Evolutionary conservation across 1,140 invertebrate species (phyloP), one percentile per base, ranked within the genome.

Genomic region (Ptiloglossa arizonensis): DNA sequence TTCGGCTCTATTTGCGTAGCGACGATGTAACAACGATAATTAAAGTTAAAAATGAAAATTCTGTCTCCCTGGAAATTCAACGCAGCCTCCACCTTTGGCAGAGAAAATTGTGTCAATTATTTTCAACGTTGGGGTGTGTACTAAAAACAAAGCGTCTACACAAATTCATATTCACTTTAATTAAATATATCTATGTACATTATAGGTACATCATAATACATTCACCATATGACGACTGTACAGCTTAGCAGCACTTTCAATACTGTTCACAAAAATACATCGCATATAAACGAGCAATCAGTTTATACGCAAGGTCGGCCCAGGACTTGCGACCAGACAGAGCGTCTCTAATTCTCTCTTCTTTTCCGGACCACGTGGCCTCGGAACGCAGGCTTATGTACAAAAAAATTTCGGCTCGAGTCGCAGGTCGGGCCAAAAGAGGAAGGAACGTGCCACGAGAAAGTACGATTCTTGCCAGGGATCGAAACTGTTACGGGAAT

Each of bases 181-280:
- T 91, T 89, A 91, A 91, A 91, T 91, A 91, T 91, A 92, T 91
- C 86, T 91, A 90, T 92, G 89, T 92, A 91, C 90, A 92, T 91
- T 91, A 89, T 92, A 92, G 88, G 86, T 92, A 92, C 91, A 91
- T 89, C 87, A 88, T 92, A 90, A 87, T 90, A 90, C 87, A 91
- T 89, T 88, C 63, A 91, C 86, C 85, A 78, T 90, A 87, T 86
- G 79, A 86, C 89, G 88, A 91, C 89, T 91, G 89, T 91, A 91
- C 89, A 91, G 87, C 85, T 76, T 76, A 88, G 88, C 85, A 89
- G 89, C 85, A 87, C 83, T 89, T 89, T 89, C 86, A 89, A 90
- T 89, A 89, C 89, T 91, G 90, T 89, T 90, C 90, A 90, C 89
- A 91, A 90, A 91, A 91, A 91, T 91, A 91, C 87, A 88, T 89